A percentile compares a stretch with the other conserved stretches of the same genome.
phyloP scores from a whole-genome alignment of 2,113 vertebrate species.

The Procavia capensis region DNA sequence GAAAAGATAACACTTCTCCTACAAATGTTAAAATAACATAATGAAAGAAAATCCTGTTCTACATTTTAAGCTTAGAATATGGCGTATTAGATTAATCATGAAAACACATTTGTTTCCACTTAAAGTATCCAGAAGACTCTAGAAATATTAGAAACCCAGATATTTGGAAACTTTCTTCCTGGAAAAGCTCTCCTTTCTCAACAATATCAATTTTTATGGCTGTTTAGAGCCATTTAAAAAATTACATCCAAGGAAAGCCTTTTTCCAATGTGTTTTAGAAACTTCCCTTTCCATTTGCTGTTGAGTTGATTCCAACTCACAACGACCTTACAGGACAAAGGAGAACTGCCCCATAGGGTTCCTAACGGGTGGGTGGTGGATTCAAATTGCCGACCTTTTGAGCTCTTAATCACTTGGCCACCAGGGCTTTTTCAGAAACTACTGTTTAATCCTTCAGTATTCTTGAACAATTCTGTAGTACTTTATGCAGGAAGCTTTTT shows the following conservation, averaged over 20 bases:
- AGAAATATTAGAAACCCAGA: not conserved
- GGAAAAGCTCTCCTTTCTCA: not conserved
- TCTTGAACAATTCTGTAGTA: not conserved
- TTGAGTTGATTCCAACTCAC: no score
- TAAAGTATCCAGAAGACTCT: not conserved
- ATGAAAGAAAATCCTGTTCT: not conserved
- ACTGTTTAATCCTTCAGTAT: not conserved
- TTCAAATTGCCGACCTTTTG: no score
- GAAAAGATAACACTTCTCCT: not conserved
- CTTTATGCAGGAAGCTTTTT: not conserved
- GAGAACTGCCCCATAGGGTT: no score
- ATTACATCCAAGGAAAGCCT: not conserved
- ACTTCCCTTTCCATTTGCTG: not conserved
- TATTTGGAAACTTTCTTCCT: not conserved
- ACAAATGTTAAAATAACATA: not conserved
- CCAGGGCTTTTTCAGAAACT: not conserved
- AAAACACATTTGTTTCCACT: not conserved
- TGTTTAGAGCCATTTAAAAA: not conserved
- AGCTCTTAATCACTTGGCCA: no score
- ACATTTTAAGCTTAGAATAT: not conserved
- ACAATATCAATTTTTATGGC: conserved; percentile 18
- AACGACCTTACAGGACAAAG: no score
- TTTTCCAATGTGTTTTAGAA: conserved; percentile 7
- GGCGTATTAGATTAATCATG: not conserved
- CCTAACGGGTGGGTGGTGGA: no score